Evolutionary conservation across 2,113 vertebrate genomes (phyloP).

Genomic region (Mola mola): DNA sequence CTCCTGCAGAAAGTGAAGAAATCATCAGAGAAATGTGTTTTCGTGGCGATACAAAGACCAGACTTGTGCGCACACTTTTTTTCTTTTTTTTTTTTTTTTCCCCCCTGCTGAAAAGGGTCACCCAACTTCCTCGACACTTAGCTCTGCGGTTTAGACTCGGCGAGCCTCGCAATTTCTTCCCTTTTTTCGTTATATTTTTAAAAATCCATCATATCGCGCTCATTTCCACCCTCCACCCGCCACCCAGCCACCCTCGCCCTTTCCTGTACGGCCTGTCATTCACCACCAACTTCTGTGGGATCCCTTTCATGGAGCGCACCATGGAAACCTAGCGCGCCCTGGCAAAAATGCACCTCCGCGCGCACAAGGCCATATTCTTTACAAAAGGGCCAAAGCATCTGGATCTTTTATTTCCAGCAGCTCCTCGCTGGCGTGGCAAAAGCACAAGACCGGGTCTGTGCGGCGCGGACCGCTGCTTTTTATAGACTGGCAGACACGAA

Average conservation of each 20-base stretch:
- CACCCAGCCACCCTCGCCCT: too few species aligned
- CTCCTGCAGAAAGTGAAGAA: conserved; percentile 15
- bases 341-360: conserved; percentile 84
- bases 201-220: conserved; percentile 74
- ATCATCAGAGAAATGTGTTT: conserved; percentile 36
- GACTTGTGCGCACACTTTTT: conserved; percentile 52
- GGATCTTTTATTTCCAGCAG: conserved; percentile 78
- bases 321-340: conserved; percentile 83
- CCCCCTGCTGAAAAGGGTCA: conserved; percentile 49
- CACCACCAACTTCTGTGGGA: conserved; percentile 82
- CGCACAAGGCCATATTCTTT: conserved; percentile 81
- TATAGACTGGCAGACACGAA: conserved; percentile 79
- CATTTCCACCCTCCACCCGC: conserved; percentile 69
- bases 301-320: conserved; percentile 83
- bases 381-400: conserved; percentile 80
- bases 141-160: conserved; percentile 47
- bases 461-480: conserved; percentile 76
- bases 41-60: conserved; percentile 49
- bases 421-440: conserved; percentile 63
- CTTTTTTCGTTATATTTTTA: conserved; percentile 38
- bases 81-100: conserved; percentile 50
- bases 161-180: conserved; percentile 32
- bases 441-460: conserved; percentile 83
- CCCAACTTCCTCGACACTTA: conserved; percentile 69
- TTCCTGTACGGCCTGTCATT: conserved; percentile 80